Evolutionary conservation across 2,888 invertebrate species (phyloP).

Genomic region (Ophioninae sp.): DNA sequence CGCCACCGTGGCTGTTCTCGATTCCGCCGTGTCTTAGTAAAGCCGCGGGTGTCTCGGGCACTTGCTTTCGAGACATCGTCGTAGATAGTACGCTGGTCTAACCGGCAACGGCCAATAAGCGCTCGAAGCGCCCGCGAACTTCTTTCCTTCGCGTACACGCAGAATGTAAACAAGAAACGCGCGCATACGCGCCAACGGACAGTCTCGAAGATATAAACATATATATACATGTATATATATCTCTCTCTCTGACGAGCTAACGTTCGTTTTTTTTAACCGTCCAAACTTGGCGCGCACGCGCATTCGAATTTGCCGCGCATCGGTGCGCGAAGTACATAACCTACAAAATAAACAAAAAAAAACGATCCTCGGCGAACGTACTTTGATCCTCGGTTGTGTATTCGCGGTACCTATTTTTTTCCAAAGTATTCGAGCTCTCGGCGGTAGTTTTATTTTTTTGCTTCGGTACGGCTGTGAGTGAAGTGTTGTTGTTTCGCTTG

Average conservation of each 20-base stretch:
- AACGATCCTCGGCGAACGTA: not conserved
- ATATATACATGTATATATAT: no score
- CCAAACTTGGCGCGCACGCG: not conserved
- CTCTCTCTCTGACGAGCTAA: no score
- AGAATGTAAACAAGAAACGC: constrained; percentile 56
- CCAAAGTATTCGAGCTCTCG: not conserved
- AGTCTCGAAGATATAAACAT: no score
- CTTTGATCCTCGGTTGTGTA: not conserved
- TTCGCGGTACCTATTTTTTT: not conserved
- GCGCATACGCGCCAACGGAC: not conserved
- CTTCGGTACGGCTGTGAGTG: constrained; percentile 21
- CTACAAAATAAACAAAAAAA: constrained; percentile 2
- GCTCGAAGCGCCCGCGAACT: not conserved
- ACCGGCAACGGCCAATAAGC: constrained; percentile 37
- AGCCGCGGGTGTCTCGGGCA: constrained; percentile 66
- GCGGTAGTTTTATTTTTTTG: not conserved
- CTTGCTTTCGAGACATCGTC: constrained; percentile 70
- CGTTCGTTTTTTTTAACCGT: not conserved
- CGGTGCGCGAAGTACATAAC: constrained; percentile 37
- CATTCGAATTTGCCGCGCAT: constrained; percentile 27
- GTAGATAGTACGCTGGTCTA: constrained; percentile 53
- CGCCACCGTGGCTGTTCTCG: constrained; percentile 60
- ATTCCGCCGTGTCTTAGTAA: constrained; percentile 64
- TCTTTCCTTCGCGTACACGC: constrained; percentile 13
- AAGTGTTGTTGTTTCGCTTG: constrained; percentile 25